Conservation (phyloP, 1,140 invertebrate genomes). For the Drosophila elegans region DNA sequence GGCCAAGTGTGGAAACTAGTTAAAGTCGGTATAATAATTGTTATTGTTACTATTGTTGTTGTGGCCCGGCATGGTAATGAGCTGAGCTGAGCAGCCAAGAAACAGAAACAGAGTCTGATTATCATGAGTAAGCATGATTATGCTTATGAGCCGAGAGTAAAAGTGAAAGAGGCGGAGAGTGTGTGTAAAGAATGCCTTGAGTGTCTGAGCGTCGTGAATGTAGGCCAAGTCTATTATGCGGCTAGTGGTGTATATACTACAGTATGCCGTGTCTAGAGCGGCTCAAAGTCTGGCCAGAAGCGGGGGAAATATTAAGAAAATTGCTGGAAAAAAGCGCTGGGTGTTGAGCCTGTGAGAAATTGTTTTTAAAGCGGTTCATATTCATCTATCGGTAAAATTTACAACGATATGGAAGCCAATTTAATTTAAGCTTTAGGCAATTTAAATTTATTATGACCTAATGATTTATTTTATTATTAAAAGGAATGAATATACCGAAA, state of each 20-base stretch:
- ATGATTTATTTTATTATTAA: background rate
- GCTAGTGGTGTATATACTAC: constrained; percentile 47
- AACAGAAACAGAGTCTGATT: constrained; percentile 67
- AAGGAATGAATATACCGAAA: background rate
- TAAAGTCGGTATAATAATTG: constrained; percentile 79
- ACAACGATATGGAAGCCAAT: constrained; percentile 2
- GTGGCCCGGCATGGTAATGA: constrained; percentile 71
- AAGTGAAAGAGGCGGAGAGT: constrained; percentile 56
- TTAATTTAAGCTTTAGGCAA: background rate
- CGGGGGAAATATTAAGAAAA: constrained; percentile 41
- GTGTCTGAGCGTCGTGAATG: constrained; percentile 57
- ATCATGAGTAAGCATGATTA: constrained; percentile 81
- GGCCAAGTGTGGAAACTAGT: constrained; percentile 83
- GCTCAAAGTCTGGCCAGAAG: constrained; percentile 31
- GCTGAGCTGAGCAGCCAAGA: constrained; percentile 54
- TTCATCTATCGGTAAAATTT: constrained; percentile 26
- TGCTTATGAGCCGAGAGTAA: constrained; percentile 78
- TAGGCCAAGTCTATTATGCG: constrained; percentile 76
- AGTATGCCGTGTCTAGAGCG: constrained; percentile 45
- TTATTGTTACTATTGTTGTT: constrained; percentile 67
- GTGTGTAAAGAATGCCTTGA: constrained; percentile 60
- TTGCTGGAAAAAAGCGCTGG: constrained; percentile 40
- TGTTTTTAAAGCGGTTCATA: constrained; percentile 27
- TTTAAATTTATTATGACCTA: background rate
- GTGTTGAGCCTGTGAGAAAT: constrained; percentile 32